Evolutionary conservation across 2,113 vertebrate genomes (phyloP).

Genomic region (Camarhynchus parvulus): DNA sequence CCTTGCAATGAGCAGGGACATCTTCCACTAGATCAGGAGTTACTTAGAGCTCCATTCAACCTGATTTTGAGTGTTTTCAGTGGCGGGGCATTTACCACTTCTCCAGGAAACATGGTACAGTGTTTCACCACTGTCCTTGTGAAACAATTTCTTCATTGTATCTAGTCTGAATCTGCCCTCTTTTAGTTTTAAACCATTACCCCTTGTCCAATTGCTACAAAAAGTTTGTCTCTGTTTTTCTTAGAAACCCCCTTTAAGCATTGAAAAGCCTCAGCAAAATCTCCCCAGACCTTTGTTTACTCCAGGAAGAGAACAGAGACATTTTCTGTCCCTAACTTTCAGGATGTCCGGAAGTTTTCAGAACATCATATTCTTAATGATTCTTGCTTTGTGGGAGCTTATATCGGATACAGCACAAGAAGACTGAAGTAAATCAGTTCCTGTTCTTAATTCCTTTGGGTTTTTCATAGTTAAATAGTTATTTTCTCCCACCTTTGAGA

Average conservation of each 20-base stretch:
- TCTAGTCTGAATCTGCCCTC: background rate
- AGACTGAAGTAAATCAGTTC: background rate
- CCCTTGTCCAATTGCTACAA: accelerated
- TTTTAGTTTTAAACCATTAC: background rate
- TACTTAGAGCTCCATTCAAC: background rate
- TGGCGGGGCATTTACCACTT: background rate
- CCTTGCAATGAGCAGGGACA: background rate
- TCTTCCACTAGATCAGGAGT: too few relatives aligned
- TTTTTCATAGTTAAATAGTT: background rate
- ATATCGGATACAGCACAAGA: background rate
- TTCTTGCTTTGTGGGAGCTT: background rate
- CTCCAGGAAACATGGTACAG: background rate
- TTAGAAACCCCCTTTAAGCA: background rate
- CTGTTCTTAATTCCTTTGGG: background rate
- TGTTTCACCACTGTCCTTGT: background rate
- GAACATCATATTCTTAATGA: background rate
- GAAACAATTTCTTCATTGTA: background rate
- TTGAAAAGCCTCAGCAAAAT: background rate
- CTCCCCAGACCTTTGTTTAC: background rate
- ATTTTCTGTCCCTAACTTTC: background rate
- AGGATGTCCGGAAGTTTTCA: background rate
- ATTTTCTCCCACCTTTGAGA: background rate
- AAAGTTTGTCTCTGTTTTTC: background rate
- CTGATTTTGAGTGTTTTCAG: background rate
- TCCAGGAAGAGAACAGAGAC: background rate